phyloP scores from a whole-genome alignment of 2,888 invertebrate genomes.

The Penaeus monodon region DNA sequence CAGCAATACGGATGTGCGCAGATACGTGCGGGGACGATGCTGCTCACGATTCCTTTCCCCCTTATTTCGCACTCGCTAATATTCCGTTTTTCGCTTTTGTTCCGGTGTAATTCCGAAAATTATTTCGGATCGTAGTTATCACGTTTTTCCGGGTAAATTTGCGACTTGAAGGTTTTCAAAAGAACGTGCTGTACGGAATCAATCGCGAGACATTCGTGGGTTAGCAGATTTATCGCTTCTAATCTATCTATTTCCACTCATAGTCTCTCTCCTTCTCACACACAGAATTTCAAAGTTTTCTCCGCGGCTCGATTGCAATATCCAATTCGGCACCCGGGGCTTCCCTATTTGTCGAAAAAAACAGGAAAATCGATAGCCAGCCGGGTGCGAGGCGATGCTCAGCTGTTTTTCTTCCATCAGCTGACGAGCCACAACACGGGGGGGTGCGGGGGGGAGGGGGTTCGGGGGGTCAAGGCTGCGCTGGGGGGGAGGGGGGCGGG shows the following conservation, averaged over 20 bases:
- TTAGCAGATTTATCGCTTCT: conserved; percentile 45
- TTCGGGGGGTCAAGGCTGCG: conserved; percentile 48
- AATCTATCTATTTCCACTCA: neutral
- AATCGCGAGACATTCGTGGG: conserved; percentile 34
- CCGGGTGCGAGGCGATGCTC: conserved; percentile 57
- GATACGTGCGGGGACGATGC: conserved; percentile 64
- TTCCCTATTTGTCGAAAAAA: neutral
- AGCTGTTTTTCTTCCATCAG: conserved; percentile 56
- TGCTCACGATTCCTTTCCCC: neutral
- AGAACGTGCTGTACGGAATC: conserved; percentile 23
- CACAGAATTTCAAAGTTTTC: too few species aligned
- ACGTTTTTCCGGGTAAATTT: too few species aligned
- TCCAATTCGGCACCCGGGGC: neutral
- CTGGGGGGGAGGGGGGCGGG: conserved; percentile 7
- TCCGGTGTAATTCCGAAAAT: neutral
- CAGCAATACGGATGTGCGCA: conserved; percentile 64
- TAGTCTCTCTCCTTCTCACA: neutral
- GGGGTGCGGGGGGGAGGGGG: neutral
- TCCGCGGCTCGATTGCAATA: neutral
- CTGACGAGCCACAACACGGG: conserved; percentile 60
- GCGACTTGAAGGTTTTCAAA: neutral
- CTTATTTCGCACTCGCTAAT: too few species aligned
- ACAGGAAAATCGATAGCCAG: conserved; percentile 55
- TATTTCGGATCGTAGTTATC: neutral
- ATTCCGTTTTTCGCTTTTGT: too few species aligned